Evolutionary conservation across 2,113 vertebrate genomes (phyloP), one percentile per base, ranked within the genome.

Genomic region (Petaurus breviceps): DNA sequence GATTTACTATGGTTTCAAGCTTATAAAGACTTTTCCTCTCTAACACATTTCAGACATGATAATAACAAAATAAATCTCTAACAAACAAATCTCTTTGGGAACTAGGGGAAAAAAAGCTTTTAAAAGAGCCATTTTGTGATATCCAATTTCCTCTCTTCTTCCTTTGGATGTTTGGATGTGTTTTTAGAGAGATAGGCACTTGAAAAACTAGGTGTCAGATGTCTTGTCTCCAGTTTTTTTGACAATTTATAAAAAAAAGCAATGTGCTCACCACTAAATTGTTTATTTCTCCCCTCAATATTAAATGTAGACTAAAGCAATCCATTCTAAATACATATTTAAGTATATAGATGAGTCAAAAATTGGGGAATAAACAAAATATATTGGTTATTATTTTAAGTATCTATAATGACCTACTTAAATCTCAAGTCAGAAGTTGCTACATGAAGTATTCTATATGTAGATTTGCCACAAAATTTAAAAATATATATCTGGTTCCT

Each of bases 1-100:
- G 97, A 97, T 98, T 98, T 98, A 97, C 91, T 98, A 94, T 97
- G 96, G 68, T 98, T 97, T 94, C 92, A 96, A 94, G 57, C 90
- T 95, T 96, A 98, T 89, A 94, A 92, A 98, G 96, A 25, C n/a
- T 24, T 91, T 97, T 92, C 97, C 89, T 97, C 92, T 3, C 31
- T 96, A 97, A 96, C 37, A 90, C 91, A 95, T 96, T 98, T 98
- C 93, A 95, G 91, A 98, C 92, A 96, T 93, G 96, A 97, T n/a
- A n/a, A 97, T 97, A 96, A 98, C 97, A 98, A 97, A 98, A 98
- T 98, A 98, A 98, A 98, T 98, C 98, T 97, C 94, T 96, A 93
- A 57, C 92, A 97, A 98, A 97, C 90, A 93, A 92, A 97, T 97
- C 96, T 96, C 92, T 98, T 97, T 93, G 94, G 92, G 51, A 97